Conservation (phyloP, 2,797 vertebrate species). For the Sciurus carolinensis region DNA sequence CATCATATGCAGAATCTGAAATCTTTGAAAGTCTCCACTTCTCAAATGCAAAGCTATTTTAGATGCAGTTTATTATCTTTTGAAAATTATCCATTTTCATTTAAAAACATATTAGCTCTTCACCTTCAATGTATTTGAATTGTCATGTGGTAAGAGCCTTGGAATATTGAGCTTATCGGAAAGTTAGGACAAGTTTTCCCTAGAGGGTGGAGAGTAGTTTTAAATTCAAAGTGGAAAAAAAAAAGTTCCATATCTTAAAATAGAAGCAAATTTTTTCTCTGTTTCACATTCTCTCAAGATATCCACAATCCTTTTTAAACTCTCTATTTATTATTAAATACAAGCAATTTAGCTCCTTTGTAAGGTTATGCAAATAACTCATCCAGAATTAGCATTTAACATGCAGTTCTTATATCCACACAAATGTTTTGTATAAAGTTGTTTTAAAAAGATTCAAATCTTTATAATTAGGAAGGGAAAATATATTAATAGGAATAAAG, state of each 20-base stretch:
- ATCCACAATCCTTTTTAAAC: conserved; percentile 78
- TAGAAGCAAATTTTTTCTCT: conserved; percentile 82
- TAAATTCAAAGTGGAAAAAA: conserved; percentile 74
- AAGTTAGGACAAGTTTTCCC: conserved; percentile 77
- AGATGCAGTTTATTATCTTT: conserved; percentile 77
- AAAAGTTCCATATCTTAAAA: conserved; percentile 81
- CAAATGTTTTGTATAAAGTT: conserved; percentile 89
- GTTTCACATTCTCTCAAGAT: conserved; percentile 81
- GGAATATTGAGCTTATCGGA: conserved; percentile 77
- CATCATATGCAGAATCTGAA: conserved; percentile 44
- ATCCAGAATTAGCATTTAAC: conserved; percentile 88
- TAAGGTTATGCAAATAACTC: conserved; percentile 88
- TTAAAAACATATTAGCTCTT: conserved; percentile 79
- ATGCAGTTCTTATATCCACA: conserved; percentile 87
- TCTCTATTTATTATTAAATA: conserved; percentile 86
- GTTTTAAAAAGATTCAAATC: conserved; percentile 92
- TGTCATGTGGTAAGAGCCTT: conserved; percentile 24
- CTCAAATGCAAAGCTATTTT: conserved; percentile 71
- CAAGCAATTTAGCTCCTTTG: conserved; percentile 88
- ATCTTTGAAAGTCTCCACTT: conserved; percentile 65
- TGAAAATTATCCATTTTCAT: conserved; percentile 78
- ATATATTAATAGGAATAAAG: conserved; percentile 92
- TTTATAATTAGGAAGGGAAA: conserved; percentile 92
- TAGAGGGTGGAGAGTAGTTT: conserved; percentile 70
- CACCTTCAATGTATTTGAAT: conserved; percentile 80